A percentile compares a stretch with the other conserved stretches of the same genome.
phyloP scores from a whole-genome alignment of 2,113 vertebrate species.

The Callionymus lyra region DNA sequence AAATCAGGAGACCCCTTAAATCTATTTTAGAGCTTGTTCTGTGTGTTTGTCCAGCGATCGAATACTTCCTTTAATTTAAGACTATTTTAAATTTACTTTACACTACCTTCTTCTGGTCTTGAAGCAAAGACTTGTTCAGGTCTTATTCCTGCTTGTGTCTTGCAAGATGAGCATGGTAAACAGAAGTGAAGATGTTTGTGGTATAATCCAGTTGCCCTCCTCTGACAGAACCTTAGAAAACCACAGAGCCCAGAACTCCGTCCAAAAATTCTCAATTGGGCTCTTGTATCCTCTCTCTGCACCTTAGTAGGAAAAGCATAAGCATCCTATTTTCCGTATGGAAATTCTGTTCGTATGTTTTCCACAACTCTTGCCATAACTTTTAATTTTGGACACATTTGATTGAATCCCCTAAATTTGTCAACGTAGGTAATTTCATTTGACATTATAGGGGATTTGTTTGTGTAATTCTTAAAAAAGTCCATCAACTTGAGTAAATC shows the following conservation, averaged over 20 bases:
- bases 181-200: conserved; percentile 20
- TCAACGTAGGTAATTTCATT: too few relatives aligned
- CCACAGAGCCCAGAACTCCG: conserved; percentile 6
- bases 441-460: too few relatives aligned
- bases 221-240: conserved; percentile 10
- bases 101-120: too few relatives aligned
- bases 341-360: conserved; percentile 16
- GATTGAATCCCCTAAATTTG: too few relatives aligned
- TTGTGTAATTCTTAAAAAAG: too few relatives aligned
- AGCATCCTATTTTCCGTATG: conserved; percentile 30
- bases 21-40: too few relatives aligned
- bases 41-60: too few relatives aligned
- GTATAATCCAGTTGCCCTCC: conserved; percentile 8
- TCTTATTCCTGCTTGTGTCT: conserved; percentile 12
- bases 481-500: too few relatives aligned
- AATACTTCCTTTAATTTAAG: too few relatives aligned
- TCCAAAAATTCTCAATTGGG: conserved; percentile 32
- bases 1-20: conserved; percentile 7
- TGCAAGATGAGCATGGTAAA: conserved; percentile 22
- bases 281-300: conserved; percentile 31
- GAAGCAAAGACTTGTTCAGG: conserved; percentile 7
- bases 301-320: conserved; percentile 44
- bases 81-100: too few relatives aligned
- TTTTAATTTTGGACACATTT: too few relatives aligned
- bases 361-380: too few relatives aligned